Conservation (phyloP, 2,113 vertebrate species). For the Colinus virginianus region DNA sequence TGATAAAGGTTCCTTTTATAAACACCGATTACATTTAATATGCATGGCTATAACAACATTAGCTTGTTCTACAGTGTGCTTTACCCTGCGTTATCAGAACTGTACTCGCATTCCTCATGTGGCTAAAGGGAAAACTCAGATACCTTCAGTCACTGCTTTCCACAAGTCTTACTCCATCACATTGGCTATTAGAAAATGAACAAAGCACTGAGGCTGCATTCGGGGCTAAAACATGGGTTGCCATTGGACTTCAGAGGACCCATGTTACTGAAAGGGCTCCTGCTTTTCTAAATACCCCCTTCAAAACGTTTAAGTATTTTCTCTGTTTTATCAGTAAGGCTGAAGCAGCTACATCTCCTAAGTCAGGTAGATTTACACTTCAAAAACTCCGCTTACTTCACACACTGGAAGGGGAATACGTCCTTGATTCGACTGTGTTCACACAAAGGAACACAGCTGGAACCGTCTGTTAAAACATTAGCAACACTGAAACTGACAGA, state of each 20-base stretch:
- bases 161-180: slow-evolving; percentile 1
- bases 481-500: not conserved
- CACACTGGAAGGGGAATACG: not conserved
- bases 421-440: not conserved
- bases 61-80: slow-evolving; percentile 13
- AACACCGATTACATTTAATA: slow-evolving; percentile 22
- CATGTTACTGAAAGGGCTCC: not conserved
- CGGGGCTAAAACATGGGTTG: accelerated
- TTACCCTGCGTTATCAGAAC: slow-evolving; percentile 28
- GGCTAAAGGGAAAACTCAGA: slow-evolving; percentile 49
- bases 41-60: not conserved
- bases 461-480: not conserved
- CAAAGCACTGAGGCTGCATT: not conserved
- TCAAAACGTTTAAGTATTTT: not conserved
- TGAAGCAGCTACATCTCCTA: not conserved
- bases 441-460: not conserved
- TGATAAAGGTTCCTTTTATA: slow-evolving; percentile 34
- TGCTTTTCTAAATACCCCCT: not conserved
- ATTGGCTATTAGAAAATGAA: slow-evolving; percentile 30
- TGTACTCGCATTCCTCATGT: not conserved
- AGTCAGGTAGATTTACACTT: not conserved
- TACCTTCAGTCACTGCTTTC: slow-evolving; percentile 53
- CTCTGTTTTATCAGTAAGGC: not conserved
- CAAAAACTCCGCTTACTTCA: not conserved
- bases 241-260: not conserved